A percentile compares a stretch with the other conserved stretches of the same genome.
phyloP scores from a whole-genome alignment of 2,797 vertebrate genomes.

The Brachyrhaphis roseni region DNA sequence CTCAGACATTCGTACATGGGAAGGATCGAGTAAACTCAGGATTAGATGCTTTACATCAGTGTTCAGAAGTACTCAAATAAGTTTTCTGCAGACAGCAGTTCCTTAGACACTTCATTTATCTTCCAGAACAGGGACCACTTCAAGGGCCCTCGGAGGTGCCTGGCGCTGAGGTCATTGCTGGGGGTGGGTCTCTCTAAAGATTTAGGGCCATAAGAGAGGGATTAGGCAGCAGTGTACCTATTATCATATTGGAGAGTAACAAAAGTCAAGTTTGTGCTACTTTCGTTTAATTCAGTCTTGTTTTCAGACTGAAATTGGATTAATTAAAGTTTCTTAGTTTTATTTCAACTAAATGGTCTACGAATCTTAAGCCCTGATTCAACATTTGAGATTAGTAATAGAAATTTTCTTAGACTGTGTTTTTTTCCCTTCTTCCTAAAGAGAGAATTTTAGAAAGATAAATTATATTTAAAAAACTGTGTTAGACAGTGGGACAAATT shows the following conservation, averaged over 20 bases:
- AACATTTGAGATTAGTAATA: background rate
- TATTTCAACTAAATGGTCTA: background rate
- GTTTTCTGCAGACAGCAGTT: conserved; percentile 60
- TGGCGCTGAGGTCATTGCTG: conserved; percentile 46
- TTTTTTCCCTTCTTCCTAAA: background rate
- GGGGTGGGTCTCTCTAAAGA: conserved; percentile 28
- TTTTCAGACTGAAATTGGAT: background rate
- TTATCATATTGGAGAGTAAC: conserved; percentile 20
- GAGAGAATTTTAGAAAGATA: background rate
- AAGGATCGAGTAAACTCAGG: conserved; percentile 24
- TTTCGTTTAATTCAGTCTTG: background rate
- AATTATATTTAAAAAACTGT: background rate
- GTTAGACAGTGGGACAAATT: background rate
- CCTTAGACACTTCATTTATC: conserved; percentile 68
- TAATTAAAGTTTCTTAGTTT: background rate
- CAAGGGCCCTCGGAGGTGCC: conserved; percentile 48
- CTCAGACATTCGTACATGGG: conserved; percentile 26
- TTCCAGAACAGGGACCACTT: conserved; percentile 57
- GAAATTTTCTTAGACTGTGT: background rate
- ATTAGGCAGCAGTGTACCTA: conserved; percentile 11
- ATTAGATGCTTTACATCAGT: conserved; percentile 40
- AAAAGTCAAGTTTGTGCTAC: conserved; percentile 19
- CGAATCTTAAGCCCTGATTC: background rate
- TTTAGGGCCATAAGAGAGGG: conserved; percentile 23
- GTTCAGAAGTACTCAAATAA: conserved; percentile 60